Conservation (phyloP, 2,113 vertebrate species). For the Pangasianodon hypophthalmus region DNA sequence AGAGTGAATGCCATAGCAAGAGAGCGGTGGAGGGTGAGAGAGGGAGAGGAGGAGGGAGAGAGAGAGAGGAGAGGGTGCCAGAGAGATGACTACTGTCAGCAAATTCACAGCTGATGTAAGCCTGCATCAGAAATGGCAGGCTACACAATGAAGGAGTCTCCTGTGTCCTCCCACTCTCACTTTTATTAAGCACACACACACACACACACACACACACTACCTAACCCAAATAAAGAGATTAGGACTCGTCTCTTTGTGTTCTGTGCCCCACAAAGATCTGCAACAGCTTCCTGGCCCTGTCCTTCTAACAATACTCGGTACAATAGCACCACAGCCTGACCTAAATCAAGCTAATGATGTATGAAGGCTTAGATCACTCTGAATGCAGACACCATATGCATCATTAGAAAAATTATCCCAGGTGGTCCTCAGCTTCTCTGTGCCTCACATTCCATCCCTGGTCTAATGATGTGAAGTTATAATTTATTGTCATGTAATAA, state of each 20-base stretch:
- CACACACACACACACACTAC: background rate
- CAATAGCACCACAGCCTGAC: background rate
- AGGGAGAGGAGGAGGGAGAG: conserved; percentile 1
- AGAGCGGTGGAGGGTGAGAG: background rate
- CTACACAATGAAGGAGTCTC: conserved; percentile 8
- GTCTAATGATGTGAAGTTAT: background rate
- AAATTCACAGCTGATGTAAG: conserved; percentile 54
- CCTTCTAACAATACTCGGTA: background rate
- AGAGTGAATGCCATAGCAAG: conserved; percentile 14
- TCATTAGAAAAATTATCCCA: background rate
- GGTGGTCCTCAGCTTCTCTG: background rate
- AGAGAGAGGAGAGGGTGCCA: conserved; percentile 1
- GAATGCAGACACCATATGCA: background rate
- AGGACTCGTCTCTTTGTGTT: conserved; percentile 19
- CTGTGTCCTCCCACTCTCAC: conserved; percentile 36
- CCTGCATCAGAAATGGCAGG: conserved; percentile 10
- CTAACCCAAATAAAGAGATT: conserved; percentile 30
- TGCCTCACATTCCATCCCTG: background rate
- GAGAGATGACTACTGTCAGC: conserved; percentile 4
- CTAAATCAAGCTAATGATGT: conserved; percentile 19
- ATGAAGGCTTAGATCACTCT: background rate
- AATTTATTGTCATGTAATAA: background rate
- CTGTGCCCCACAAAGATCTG: background rate
- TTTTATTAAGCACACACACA: conserved; percentile 31
- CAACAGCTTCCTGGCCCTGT: conserved; percentile 3